Conservation (phyloP, 1,140 invertebrate genomes). For the Eubasilissa regina region DNA sequence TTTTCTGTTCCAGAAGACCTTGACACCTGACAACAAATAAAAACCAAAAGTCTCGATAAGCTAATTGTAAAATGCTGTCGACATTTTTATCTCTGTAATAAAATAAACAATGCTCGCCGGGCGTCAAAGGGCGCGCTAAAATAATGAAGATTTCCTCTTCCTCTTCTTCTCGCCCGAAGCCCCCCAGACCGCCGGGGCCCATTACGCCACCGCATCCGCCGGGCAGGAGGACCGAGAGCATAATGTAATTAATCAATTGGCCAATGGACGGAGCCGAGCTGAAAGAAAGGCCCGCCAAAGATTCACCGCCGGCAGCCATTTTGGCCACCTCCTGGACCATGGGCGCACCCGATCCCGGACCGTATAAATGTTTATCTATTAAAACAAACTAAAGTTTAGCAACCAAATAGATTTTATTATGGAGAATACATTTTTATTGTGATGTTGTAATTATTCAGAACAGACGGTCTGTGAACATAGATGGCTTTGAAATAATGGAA, state of each 20-base stretch:
- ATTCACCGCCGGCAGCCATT: conserved; percentile 23
- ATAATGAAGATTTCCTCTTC: background rate
- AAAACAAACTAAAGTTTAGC: too few species aligned
- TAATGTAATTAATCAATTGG: conserved; percentile 36
- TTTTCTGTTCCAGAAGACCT: background rate
- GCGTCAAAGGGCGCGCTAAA: background rate
- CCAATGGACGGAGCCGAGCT: background rate
- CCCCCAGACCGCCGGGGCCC: background rate
- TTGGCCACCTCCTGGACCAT: conserved; percentile 1
- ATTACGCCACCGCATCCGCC: conserved; percentile 32
- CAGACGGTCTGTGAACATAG: too few species aligned
- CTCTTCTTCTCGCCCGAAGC: background rate
- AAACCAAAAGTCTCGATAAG: background rate
- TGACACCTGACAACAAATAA: background rate
- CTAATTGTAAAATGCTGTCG: background rate
- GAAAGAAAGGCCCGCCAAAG: conserved; percentile 15
- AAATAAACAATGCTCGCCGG: background rate
- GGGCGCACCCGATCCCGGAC: too few species aligned
- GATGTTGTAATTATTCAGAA: too few species aligned
- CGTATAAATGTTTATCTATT: too few species aligned
- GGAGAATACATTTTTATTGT: too few species aligned
- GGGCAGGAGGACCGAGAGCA: background rate
- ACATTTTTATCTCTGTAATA: background rate
- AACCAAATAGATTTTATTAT: too few species aligned
- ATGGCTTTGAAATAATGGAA: too few species aligned